These are phyloP conservation scores for Pentamera pediparva DNA, from an alignment of 53 echinoderm and acorn worm species.

Conservation along the genomic window DNA sequence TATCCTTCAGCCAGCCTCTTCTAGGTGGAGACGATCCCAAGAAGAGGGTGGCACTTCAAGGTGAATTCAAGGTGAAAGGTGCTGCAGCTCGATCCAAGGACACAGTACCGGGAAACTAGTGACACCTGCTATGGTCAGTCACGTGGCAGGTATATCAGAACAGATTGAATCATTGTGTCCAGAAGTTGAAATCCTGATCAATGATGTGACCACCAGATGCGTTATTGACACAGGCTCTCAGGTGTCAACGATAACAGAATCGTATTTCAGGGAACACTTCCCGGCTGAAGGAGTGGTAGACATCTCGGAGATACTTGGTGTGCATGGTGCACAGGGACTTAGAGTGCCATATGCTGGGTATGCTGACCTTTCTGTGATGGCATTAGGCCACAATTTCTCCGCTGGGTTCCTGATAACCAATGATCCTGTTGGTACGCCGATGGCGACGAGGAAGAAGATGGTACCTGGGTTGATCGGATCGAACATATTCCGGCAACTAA, in stretches of 20 bases:
- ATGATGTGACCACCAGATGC: background rate
- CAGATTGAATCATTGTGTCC: too few relatives aligned
- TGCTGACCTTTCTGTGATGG: constrained; percentile 33
- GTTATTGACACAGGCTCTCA: constrained; percentile 3
- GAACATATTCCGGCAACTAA: constrained; percentile 38
- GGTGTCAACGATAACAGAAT: constrained; percentile 8
- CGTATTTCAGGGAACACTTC: background rate
- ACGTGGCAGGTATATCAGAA: constrained; percentile 18
- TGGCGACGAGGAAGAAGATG: constrained; percentile 18
- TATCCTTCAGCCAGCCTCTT: too few relatives aligned
- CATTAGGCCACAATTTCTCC: constrained; percentile 8
- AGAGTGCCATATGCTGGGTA: constrained; percentile 36
- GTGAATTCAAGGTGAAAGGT: too few relatives aligned
- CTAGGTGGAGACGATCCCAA: too few relatives aligned
- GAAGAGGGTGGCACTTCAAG: too few relatives aligned
- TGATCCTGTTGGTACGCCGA: constrained; percentile 26
- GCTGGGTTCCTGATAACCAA: constrained; percentile 40
- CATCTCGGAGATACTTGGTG: background rate
- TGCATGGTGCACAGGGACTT: background rate
- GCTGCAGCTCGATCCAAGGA: too few relatives aligned
- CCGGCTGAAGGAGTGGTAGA: background rate
- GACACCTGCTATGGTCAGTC: constrained; percentile 45
- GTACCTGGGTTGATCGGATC: constrained; percentile 52
- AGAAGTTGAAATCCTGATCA: background rate
- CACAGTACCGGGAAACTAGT: too few relatives aligned